phyloP scores from a whole-genome alignment of 2,797 vertebrate genomes.

The Mus spretus region DNA sequence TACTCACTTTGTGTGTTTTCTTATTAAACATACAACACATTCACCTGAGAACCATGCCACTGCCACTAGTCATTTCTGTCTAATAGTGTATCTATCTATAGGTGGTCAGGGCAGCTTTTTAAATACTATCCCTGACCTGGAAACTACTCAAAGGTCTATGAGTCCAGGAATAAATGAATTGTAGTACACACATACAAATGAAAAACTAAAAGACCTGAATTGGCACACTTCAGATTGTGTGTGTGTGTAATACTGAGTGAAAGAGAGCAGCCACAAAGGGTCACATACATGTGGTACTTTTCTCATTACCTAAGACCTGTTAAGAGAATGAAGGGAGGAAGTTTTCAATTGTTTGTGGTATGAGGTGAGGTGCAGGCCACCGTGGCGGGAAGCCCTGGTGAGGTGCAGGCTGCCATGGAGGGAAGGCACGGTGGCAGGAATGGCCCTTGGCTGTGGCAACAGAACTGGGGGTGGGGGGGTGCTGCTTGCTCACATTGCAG shows the following conservation, averaged over 20 bases:
- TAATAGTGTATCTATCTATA: neutral
- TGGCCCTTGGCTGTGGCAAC: neutral
- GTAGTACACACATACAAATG: neutral
- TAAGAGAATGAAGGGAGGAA: too few relatives aligned
- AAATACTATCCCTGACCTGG: neutral
- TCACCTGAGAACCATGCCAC: neutral
- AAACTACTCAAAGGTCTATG: constrained; percentile 9
- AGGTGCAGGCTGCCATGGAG: neutral
- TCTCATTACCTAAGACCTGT: neutral
- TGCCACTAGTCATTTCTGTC: neutral
- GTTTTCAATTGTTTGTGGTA: neutral
- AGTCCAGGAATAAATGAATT: constrained; percentile 47
- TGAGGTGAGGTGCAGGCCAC: too few relatives aligned
- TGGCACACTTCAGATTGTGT: neutral
- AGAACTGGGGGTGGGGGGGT: neutral
- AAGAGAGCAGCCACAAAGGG: neutral
- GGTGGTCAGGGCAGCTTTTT: neutral
- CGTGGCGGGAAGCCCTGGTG: too few relatives aligned
- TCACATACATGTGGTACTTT: neutral
- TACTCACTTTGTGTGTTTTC: neutral
- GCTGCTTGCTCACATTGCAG: neutral
- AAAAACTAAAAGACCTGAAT: neutral
- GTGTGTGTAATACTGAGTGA: neutral
- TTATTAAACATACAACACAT: constrained; percentile 33
- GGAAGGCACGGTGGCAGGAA: too few relatives aligned